phyloP scores from a whole-genome alignment of 2,888 invertebrate genomes.

The Chesias legatella region DNA sequence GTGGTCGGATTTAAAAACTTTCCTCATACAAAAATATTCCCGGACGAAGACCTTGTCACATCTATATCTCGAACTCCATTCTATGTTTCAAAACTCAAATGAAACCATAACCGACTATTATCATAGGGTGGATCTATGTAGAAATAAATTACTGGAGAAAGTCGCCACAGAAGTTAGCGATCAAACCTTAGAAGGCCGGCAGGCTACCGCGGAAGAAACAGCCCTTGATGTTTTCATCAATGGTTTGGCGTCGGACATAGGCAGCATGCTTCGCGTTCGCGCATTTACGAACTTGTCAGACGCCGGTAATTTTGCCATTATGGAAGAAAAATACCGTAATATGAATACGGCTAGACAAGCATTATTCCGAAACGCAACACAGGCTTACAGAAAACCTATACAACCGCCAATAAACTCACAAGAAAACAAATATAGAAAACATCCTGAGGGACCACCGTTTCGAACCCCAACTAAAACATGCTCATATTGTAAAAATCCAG shows the following conservation, averaged over 20 bases:
- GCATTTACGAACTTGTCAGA: slow-evolving; percentile 20
- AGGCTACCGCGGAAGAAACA: slow-evolving; percentile 27
- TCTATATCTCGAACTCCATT: slow-evolving; percentile 21
- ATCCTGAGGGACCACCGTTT: neutral
- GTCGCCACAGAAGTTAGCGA: slow-evolving; percentile 25
- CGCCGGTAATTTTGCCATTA: slow-evolving; percentile 30
- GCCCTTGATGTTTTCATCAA: slow-evolving; percentile 34
- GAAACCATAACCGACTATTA: slow-evolving; percentile 32
- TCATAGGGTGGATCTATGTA: slow-evolving; percentile 27
- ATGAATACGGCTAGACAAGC: slow-evolving; percentile 1
- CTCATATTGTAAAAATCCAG: slow-evolving; percentile 15
- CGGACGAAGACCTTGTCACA: slow-evolving; percentile 28
- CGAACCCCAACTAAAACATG: slow-evolving; percentile 1
- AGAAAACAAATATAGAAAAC: neutral
- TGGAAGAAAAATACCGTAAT: slow-evolving; percentile 29
- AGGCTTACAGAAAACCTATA: no score
- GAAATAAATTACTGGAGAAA: slow-evolving; percentile 35
- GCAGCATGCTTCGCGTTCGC: slow-evolving; percentile 27
- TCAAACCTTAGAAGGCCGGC: slow-evolving; percentile 18
- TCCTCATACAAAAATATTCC: slow-evolving; percentile 30
- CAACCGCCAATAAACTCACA: no score
- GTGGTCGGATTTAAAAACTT: slow-evolving; percentile 15
- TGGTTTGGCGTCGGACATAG: slow-evolving; percentile 19
- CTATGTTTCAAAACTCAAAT: slow-evolving; percentile 32
- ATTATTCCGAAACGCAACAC: neutral